Base-by-base conservation (phyloP, 2,113 vertebrate genomes). In the Sylvietta virens region DNA sequence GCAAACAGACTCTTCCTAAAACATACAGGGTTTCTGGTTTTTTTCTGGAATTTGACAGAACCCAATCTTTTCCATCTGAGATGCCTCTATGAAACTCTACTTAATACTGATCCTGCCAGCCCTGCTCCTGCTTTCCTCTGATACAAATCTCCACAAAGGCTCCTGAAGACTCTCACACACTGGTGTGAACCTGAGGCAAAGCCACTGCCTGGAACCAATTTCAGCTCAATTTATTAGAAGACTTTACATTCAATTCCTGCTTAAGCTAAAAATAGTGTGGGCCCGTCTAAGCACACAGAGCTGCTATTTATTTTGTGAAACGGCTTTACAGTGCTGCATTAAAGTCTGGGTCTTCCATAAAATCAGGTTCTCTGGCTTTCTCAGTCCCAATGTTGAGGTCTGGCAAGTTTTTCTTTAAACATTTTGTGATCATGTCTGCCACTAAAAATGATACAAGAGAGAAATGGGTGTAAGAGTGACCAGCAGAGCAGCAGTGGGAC, bases 271-370 rank as follows among this genome's bases (percentile, higher is more conserved):
- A 95, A 95, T 90, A 94, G 82, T 11, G 27, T 31, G 79, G 60
- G 30, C 64, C 93, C 69, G 88, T 83, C 86, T 90, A 71, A 93
- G 90, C 88, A 88, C 82, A 88, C 77, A 88, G 82, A 93, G 72
- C 61, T 86, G 51, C 86, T 96, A 81, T 92, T 96, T 95, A 79
- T 90, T 95, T 92, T 95, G 81, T 79, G 65, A 92, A 93, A 94
- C 39, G 88, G 90, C 60, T 92, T 96, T 83, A 88, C 57, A 81
- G 82, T 13, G 35, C 69, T 31, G 88, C 82, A 86, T 67, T 90
- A 81, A 74, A 81, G 69, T 37, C 69, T 12, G 6, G 14, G 23
- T 66, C 73, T 89, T 80, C 48, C 86, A 86, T 56, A 92, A 91
- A 94, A 93, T 81, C 1, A 58, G n/a, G 27, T 71, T 61, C 72